Evolutionary conservation across 2,113 vertebrate species (phyloP).

Genomic region (Rhea americana): DNA sequence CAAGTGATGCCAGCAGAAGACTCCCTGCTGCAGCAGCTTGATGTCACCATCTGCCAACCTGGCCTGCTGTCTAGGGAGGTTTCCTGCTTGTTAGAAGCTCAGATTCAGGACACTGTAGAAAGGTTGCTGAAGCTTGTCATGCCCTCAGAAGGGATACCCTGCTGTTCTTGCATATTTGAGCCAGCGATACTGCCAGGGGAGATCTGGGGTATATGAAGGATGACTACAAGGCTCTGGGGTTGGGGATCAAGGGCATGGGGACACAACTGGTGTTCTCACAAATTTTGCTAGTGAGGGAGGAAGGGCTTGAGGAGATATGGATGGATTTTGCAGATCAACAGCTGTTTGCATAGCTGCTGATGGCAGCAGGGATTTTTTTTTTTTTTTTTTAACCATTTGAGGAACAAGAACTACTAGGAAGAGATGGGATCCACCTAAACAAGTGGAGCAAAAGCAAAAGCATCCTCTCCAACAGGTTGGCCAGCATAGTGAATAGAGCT

Average conservation of each 20-base stretch:
- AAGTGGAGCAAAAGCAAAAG: accelerated
- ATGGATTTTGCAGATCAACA: background rate
- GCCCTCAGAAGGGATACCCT: background rate
- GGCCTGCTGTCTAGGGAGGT: background rate
- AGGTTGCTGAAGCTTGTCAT: background rate
- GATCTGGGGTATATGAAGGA: background rate
- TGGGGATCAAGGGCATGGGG: background rate
- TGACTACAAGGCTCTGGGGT: background rate
- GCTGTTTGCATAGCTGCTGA: accelerated
- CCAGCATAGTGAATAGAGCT: background rate
- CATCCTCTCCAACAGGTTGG: accelerated
- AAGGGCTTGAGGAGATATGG: background rate
- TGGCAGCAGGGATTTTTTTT: background rate
- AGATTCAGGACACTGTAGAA: background rate
- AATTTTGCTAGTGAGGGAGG: background rate
- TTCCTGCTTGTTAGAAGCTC: background rate
- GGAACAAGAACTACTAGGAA: background rate
- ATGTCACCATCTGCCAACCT: background rate
- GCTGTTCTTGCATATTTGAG: background rate
- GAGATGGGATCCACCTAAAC: background rate
- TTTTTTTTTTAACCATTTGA: background rate
- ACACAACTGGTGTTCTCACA: background rate
- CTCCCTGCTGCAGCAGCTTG: background rate
- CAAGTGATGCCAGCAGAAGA: background rate
- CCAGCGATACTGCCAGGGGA: background rate